Evolutionary conservation across 2,888 invertebrate species (phyloP).

Genomic region (Mesorhabditis belari): DNA sequence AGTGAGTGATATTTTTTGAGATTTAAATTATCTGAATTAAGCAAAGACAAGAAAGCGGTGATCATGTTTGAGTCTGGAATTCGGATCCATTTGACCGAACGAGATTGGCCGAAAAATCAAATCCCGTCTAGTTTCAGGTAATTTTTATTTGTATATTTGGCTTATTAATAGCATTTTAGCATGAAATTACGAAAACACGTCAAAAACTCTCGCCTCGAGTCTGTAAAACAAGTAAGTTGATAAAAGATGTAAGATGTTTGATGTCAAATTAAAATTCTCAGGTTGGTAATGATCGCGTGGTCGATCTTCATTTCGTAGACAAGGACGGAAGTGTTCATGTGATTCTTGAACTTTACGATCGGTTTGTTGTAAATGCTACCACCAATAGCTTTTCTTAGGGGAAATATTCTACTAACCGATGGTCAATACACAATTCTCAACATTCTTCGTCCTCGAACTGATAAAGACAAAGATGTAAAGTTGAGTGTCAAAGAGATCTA

Average conservation of each 20-base stretch:
- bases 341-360: constrained; percentile 85
- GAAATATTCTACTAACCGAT: constrained; percentile 91
- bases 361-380: constrained; percentile 6
- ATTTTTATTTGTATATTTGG: neutral
- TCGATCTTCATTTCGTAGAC: constrained; percentile 88
- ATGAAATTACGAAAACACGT: constrained; percentile 98
- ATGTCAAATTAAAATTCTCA: constrained; percentile 61
- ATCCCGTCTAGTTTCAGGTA: constrained; percentile 62
- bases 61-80: constrained; percentile 87
- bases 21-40: constrained; percentile 45
- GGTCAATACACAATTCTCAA: constrained; percentile 74
- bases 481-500: constrained; percentile 89
- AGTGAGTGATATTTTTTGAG: constrained; percentile 51
- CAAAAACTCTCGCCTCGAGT: neutral
- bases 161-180: constrained; percentile 59
- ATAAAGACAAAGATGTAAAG: constrained; percentile 74
- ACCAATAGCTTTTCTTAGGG: constrained; percentile 43
- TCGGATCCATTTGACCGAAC: constrained; percentile 84
- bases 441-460: constrained; percentile 56
- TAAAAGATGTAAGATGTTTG: constrained; percentile 7
- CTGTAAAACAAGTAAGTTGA: neutral
- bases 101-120: constrained; percentile 93
- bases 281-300: constrained; percentile 83
- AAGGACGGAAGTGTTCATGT: constrained; percentile 87
- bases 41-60: constrained; percentile 78